phyloP scores from a whole-genome alignment of 2,113 vertebrate species.

The Bos taurus region DNA sequence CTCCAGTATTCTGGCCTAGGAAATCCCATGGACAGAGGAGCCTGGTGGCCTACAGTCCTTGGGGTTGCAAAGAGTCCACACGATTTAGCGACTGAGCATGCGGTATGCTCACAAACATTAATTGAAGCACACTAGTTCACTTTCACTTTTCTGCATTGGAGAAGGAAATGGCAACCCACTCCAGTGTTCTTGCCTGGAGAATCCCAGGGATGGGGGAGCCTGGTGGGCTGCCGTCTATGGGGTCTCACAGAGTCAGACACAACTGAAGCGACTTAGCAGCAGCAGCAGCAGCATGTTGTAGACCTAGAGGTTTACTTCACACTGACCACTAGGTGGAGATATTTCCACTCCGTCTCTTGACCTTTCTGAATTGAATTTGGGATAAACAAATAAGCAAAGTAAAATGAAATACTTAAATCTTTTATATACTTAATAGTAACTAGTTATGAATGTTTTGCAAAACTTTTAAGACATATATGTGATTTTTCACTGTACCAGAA shows the following conservation, averaged over 20 bases:
- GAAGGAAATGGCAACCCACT: too few species aligned
- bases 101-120: background rate
- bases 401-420: background rate
- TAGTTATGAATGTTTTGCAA: background rate
- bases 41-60: background rate
- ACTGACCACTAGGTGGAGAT: conserved; percentile 73
- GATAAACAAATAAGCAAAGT: background rate
- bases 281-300: background rate
- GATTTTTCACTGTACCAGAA: conserved; percentile 19
- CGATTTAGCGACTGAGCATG: background rate
- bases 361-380: background rate
- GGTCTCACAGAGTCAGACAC: too few species aligned
- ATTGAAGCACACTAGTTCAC: background rate
- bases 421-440: background rate
- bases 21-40: background rate
- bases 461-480: background rate
- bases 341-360: background rate
- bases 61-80: background rate
- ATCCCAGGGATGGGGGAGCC: too few species aligned
- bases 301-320: background rate
- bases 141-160: too few species aligned
- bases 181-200: too few species aligned
- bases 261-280: too few species aligned
- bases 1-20: background rate
- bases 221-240: too few species aligned